These are phyloP conservation scores for Passer montanus DNA, from an alignment of 2,113 vertebrate genomes.

Conservation along the genomic window DNA sequence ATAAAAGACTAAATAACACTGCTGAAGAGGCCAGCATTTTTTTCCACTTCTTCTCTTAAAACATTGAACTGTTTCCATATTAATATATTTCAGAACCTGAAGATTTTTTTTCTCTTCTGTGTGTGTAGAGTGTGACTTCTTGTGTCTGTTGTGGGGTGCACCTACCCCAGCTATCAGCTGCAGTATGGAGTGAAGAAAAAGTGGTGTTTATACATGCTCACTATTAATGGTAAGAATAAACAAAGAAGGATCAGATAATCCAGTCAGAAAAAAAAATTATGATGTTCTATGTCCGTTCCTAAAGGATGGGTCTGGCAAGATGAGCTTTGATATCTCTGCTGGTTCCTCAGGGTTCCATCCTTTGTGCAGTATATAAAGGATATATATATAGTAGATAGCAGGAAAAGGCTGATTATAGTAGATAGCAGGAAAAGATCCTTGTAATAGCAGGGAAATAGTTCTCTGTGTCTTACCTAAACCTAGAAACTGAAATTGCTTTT, in stretches of 20 bases:
- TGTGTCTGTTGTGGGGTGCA: neutral
- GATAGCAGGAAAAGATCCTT: neutral
- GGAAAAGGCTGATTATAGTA: neutral
- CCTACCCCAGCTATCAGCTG: neutral
- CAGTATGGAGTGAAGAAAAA: neutral
- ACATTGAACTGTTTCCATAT: neutral
- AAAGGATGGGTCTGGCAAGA: neutral
- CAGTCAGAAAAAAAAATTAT: neutral
- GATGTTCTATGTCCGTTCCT: neutral
- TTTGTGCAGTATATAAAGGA: neutral
- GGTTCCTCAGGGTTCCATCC: neutral
- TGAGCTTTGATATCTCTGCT: neutral
- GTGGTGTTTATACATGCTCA: neutral
- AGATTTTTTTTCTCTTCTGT: neutral
- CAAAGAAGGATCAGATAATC: neutral
- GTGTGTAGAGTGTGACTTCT: neutral
- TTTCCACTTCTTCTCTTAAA: neutral
- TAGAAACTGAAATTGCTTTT: neutral
- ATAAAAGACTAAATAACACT: neutral
- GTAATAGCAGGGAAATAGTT: neutral
- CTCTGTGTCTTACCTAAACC: neutral
- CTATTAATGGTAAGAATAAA: neutral
- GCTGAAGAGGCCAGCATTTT: neutral
- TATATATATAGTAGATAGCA: neutral
- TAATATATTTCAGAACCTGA: neutral